These are phyloP conservation scores for Henicopernis longicauda DNA, from an alignment of 2,113 vertebrate species.

Conservation along the genomic window DNA sequence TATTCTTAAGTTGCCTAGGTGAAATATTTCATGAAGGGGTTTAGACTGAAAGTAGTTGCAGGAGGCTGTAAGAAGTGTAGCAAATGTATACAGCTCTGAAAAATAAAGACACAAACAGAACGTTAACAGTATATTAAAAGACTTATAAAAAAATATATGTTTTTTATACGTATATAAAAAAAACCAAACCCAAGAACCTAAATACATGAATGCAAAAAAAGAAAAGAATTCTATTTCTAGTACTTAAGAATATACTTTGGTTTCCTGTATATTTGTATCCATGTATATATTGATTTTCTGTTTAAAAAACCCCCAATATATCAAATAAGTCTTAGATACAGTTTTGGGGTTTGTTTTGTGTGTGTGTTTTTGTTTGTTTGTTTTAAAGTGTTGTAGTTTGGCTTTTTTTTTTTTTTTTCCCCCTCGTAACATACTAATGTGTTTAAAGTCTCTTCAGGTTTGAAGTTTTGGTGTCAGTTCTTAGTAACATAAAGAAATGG, in stretches of 20 bases:
- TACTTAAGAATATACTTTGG: background rate
- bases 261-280: background rate
- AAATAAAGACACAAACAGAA: background rate
- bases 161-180: background rate
- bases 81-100: background rate
- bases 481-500: background rate
- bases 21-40: background rate
- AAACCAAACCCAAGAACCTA: rapidly evolving
- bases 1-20: background rate
- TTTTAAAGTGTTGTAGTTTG: background rate
- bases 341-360: background rate
- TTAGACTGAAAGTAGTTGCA: background rate
- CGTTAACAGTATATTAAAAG: background rate
- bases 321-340: background rate
- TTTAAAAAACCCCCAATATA: background rate
- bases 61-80: background rate
- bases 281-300: background rate
- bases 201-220: background rate
- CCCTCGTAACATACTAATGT: background rate
- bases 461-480: background rate
- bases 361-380: no score
- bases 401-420: background rate
- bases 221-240: background rate
- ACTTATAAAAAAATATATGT: no score
- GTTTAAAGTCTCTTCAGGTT: background rate